phyloP scores from a whole-genome alignment of 2,888 invertebrate species.

The Mesoligia furuncula region DNA sequence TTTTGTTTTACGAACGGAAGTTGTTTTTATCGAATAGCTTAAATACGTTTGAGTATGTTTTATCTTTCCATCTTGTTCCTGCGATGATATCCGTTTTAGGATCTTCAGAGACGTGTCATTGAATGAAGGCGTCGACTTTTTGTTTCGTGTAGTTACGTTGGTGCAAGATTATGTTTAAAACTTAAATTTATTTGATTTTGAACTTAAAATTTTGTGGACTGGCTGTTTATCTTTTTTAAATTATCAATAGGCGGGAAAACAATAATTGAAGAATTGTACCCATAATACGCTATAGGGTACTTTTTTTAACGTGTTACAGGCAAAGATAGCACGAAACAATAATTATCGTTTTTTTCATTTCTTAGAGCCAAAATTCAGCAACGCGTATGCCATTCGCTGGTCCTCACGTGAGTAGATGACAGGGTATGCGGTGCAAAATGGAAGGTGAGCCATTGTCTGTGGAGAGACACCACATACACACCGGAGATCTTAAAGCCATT shows the following conservation, averaged over 20 bases:
- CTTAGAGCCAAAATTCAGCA: no score
- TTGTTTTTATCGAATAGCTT: constrained; percentile 37
- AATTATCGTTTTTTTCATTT: no score
- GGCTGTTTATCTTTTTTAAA: not conserved
- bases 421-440: no score
- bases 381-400: no score
- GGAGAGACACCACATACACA: no score
- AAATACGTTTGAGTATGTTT: constrained; percentile 26
- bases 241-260: not conserved
- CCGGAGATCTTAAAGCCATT: no score
- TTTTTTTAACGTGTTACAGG: no score
- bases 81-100: constrained; percentile 47
- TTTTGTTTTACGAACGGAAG: constrained; percentile 65
- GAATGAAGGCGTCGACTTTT: constrained; percentile 32
- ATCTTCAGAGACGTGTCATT: constrained; percentile 56
- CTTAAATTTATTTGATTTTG: not conserved
- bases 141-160: not conserved
- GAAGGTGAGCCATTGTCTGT: no score
- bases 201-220: not conserved
- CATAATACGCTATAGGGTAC: no score
- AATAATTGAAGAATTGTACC: not conserved
- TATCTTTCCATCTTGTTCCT: constrained; percentile 55
- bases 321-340: no score
- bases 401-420: no score
- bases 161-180: not conserved